These are phyloP conservation scores for Lordiphosa mommai DNA, from an alignment of 1,140 invertebrate species.

Conservation along the genomic window DNA sequence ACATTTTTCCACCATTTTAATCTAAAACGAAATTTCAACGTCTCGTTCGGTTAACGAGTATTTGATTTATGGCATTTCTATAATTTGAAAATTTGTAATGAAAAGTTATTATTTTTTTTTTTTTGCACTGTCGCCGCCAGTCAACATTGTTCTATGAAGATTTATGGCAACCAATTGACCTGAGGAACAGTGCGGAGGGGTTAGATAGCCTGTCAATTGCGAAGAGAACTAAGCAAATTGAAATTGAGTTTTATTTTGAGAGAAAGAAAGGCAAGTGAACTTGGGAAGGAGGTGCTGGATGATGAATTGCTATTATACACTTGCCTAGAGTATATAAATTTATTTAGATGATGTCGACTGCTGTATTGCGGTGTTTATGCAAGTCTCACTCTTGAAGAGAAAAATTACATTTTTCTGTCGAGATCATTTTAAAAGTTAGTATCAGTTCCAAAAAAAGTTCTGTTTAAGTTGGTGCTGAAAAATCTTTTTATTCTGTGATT, in stretches of 20 bases:
- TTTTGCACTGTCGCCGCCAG: slow-evolving; percentile 62
- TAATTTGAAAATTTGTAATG: slow-evolving; percentile 60
- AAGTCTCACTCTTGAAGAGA: no score
- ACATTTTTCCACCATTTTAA: slow-evolving; percentile 1
- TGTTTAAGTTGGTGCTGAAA: no score
- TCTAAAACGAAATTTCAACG: slow-evolving; percentile 49
- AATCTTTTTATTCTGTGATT: no score
- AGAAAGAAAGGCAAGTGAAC: slow-evolving; percentile 15
- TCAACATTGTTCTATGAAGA: slow-evolving; percentile 67
- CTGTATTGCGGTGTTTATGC: no score
- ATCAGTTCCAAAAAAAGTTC: no score
- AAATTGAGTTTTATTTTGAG: slow-evolving; percentile 48
- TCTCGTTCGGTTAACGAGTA: slow-evolving; percentile 58
- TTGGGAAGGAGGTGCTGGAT: no score
- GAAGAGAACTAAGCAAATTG: slow-evolving; percentile 30
- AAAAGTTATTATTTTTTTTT: slow-evolving; percentile 42
- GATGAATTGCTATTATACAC: no score
- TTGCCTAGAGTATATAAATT: no score
- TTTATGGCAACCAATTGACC: slow-evolving; percentile 68
- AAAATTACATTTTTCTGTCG: no score
- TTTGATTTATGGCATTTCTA: slow-evolving; percentile 68
- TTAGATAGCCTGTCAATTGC: slow-evolving; percentile 33
- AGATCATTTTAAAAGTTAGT: no score
- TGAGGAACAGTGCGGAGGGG: slow-evolving; percentile 23
- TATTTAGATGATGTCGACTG: no score